A percentile compares a stretch with the other conserved stretches of the same genome.
phyloP scores from a whole-genome alignment of 2,113 vertebrate genomes.

The Pteronura brasiliensis region DNA sequence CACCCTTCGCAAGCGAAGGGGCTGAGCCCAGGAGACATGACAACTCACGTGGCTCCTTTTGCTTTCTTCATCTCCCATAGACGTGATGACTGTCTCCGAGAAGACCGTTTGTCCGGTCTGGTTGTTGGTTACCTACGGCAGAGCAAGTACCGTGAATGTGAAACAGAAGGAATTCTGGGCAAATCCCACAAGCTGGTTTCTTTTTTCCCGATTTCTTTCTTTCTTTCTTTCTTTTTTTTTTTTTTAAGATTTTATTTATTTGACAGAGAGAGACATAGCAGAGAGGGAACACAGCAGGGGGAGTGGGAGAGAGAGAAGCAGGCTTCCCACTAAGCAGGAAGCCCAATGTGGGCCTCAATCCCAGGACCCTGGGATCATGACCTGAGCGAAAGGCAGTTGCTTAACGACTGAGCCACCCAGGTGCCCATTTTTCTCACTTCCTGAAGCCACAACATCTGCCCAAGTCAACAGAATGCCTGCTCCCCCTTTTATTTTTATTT shows the following conservation, averaged over 20 bases:
- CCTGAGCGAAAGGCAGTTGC: too few species aligned
- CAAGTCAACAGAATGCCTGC: background rate
- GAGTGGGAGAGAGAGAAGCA: too few species aligned
- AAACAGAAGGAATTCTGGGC: background rate
- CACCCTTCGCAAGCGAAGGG: background rate
- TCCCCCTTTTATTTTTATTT: background rate
- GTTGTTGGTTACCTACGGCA: slow-evolving; percentile 86
- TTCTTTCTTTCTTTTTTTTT: too few species aligned
- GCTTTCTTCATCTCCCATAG: slow-evolving; percentile 82
- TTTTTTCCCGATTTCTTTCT: background rate
- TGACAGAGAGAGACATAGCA: too few species aligned
- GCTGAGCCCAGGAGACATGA: background rate
- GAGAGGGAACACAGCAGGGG: too few species aligned
- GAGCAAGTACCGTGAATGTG: background rate
- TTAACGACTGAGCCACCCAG: too few species aligned
- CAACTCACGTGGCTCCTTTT: slow-evolving; percentile 88
- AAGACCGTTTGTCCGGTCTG: slow-evolving; percentile 84
- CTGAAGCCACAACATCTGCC: background rate
- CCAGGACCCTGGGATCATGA: too few species aligned
- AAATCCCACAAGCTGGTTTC: background rate
- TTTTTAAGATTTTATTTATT: too few species aligned
- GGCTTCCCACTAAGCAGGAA: too few species aligned
- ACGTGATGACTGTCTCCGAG: slow-evolving; percentile 82
- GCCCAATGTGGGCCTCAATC: too few species aligned
- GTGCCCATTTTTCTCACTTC: background rate